Evolutionary conservation across 2,797 vertebrate genomes (phyloP).

Genomic region (Mormyrops attenuatus): DNA sequence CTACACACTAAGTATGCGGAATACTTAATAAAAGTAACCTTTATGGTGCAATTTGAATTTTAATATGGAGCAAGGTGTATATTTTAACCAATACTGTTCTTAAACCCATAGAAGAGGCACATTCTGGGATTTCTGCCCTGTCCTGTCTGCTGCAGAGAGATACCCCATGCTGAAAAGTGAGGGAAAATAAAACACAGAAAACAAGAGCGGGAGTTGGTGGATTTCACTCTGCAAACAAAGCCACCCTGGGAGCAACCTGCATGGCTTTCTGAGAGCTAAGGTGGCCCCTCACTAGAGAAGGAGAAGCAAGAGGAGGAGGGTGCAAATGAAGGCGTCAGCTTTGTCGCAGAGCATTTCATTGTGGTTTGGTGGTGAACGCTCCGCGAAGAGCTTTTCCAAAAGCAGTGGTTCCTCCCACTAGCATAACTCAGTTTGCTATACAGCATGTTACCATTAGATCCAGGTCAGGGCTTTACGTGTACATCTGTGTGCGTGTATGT

Average conservation of each 20-base stretch:
- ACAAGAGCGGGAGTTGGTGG: not conserved
- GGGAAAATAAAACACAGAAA: not conserved
- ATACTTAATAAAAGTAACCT: not conserved
- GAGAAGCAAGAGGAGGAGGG: slow-evolving; percentile 28
- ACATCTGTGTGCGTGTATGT: not conserved
- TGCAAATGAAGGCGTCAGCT: slow-evolving; percentile 43
- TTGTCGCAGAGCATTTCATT: slow-evolving; percentile 57
- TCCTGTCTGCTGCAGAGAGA: not conserved
- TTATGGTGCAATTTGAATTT: not conserved
- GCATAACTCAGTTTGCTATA: not conserved
- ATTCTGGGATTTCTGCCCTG: not conserved
- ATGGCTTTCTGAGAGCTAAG: not conserved
- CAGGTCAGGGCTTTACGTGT: not conserved
- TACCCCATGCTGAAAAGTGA: not conserved
- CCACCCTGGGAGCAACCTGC: slow-evolving; percentile 7
- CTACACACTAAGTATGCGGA: not conserved
- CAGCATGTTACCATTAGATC: not conserved
- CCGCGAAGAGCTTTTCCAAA: slow-evolving; percentile 45
- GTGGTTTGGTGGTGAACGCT: slow-evolving; percentile 59
- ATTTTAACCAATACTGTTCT: not conserved
- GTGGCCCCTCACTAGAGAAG: not conserved
- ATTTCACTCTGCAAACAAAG: slow-evolving; percentile 6
- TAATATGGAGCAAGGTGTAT: not conserved
- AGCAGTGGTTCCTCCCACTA: slow-evolving; percentile 51
- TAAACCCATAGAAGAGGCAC: not conserved